A percentile compares a stretch with the other conserved stretches of the same genome.
phyloP scores from a whole-genome alignment of 2,113 vertebrate genomes.

The Cryptomyrus ogoouensis region DNA sequence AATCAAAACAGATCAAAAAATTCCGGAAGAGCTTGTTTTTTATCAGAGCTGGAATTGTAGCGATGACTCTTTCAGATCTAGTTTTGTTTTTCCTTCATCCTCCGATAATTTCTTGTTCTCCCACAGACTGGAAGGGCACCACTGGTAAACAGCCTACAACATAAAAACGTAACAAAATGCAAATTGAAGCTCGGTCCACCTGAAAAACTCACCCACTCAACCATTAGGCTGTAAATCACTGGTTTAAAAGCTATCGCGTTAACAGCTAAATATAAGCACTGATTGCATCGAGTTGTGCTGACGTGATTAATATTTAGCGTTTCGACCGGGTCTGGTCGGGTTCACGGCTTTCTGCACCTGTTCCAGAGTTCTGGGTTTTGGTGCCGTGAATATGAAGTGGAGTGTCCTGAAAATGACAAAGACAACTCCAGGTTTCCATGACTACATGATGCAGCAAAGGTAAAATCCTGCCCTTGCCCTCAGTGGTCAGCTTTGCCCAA shows the following conservation, averaged over 20 bases:
- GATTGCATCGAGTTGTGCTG: not conserved
- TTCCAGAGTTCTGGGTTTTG: not conserved
- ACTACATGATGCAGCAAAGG: not conserved
- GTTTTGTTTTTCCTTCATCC: not conserved
- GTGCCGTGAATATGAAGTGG: not conserved
- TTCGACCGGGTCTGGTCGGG: not conserved
- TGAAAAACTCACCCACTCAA: not conserved
- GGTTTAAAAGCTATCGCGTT: not conserved
- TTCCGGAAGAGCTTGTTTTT: not conserved
- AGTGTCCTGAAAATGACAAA: not conserved
- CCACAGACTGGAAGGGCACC: not conserved
- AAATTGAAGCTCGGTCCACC: not conserved
- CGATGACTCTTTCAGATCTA: not conserved
- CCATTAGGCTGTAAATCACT: not conserved
- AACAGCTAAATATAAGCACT: not conserved
- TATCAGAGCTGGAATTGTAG: not conserved
- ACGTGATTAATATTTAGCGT: not conserved
- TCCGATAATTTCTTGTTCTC: not conserved
- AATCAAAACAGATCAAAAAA: not conserved
- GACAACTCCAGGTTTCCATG: not conserved
- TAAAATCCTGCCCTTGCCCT: not conserved
- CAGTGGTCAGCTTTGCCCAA: not conserved
- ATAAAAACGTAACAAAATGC: not conserved
- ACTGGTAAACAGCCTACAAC: not conserved
- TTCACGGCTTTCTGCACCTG: not conserved